Evolutionary conservation across 2,888 invertebrate species (phyloP), one percentile per base, ranked within the genome.

Genomic region (Meteorus cinctellus): DNA sequence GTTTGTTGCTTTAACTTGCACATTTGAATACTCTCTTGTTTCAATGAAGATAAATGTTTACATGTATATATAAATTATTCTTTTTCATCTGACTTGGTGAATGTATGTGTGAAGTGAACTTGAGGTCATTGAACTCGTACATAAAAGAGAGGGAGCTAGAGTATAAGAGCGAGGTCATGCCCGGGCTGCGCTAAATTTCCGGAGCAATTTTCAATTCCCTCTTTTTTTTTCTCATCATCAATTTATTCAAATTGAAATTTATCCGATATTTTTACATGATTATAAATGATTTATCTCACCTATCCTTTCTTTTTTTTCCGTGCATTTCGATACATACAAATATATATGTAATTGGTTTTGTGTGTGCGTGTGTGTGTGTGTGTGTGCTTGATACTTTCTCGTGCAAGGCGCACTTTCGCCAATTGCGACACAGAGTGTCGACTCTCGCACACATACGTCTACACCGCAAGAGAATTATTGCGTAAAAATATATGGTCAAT

Each of bases 401-500:
- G 84, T 84, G 83, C 79, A 83, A 83, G 55, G 55, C 55, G 84
- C 84, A 88, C 88, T 89, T 88, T 88, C 88, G 87, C 88, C 85
- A 82, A 81, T 89, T 89, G 88, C 89, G 85, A 87, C 86, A 89
- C 55, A 55, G n/a, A 55, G 83, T 82, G 77, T 78, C 79, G 66
- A 72, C 74, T 55, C 55, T 19, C 55, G n/a, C 6, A 55, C 55
- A 55, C 55, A 55, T 19, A 55, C 55, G n/a, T 60, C 51, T 70
- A 74, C 79, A 76, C 51, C 60, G 70, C 78, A 81, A 55, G 81
- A 80, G 82, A 83, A 82, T 72, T 75, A 86, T 89, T 88, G 88
- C 87, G 88, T 88, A 88, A 89, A 55, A 89, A 41, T 62, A 29
- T 16, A 62, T 86, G 88, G 87, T 88, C 88, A 84, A 86, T 83